Conservation (phyloP, 2,888 invertebrate genomes). For the Cryptocephalus primarius region DNA sequence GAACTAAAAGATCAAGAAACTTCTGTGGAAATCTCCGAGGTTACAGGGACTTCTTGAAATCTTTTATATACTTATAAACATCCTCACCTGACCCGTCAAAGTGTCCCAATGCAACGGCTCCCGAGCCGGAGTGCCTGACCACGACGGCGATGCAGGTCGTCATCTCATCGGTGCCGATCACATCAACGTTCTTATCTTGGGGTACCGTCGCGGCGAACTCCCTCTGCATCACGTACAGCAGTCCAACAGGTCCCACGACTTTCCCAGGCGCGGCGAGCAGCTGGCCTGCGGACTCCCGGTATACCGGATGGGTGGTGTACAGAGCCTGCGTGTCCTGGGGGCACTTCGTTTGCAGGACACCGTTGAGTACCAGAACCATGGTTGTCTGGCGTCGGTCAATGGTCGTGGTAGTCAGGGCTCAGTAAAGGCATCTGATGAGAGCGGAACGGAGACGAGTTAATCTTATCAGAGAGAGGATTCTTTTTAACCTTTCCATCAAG, state of each 20-base stretch:
- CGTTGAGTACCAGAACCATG: constrained; percentile 86
- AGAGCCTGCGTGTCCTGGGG: constrained; percentile 73
- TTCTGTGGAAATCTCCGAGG: too few species aligned
- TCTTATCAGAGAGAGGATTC: too few species aligned
- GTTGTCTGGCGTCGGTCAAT: too few species aligned
- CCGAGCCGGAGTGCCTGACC: constrained; percentile 82
- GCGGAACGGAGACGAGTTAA: too few species aligned
- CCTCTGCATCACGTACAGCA: constrained; percentile 81
- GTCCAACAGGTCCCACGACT: constrained; percentile 71
- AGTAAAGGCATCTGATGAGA: too few species aligned
- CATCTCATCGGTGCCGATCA: constrained; percentile 86
- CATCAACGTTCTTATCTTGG: constrained; percentile 82
- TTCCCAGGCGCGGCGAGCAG: constrained; percentile 66
- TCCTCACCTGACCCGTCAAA: constrained; percentile 49
- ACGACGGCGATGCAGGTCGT: constrained; percentile 91
- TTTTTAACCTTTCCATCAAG: too few species aligned
- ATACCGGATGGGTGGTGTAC: constrained; percentile 73
- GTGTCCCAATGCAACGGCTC: constrained; percentile 77
- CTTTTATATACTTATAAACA: too few species aligned
- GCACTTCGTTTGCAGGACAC: constrained; percentile 78
- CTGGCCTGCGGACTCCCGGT: constrained; percentile 75
- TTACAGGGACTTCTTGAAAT: too few species aligned
- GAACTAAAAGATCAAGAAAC: too few species aligned
- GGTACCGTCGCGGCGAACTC: constrained; percentile 86
- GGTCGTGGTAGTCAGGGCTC: too few species aligned